Percentiles rank a stretch among this genome's conserved stretches.
Conservation (phyloP, 2,797 vertebrate genomes). For the Hybognathus amarus region DNA sequence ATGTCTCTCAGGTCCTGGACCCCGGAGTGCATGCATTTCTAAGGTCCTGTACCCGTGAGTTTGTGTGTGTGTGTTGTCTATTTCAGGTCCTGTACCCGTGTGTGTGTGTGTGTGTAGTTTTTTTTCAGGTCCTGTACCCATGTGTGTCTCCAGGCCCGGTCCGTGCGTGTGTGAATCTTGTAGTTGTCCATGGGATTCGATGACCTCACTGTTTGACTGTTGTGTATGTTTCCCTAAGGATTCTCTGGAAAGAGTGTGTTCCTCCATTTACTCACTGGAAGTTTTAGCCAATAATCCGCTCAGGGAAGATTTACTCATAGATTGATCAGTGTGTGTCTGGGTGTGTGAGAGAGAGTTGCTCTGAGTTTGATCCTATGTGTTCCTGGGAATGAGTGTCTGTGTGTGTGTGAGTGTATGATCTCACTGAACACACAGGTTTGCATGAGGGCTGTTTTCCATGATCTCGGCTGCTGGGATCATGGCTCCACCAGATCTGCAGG, state of each 20-base stretch:
- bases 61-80: no score
- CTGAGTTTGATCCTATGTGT: neutral
- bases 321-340: no score
- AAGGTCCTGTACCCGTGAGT: no score
- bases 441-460: slow-evolving; percentile 9
- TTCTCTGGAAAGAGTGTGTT: neutral
- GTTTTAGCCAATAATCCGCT: neutral
- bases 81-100: no score
- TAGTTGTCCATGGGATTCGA: slow-evolving; percentile 47
- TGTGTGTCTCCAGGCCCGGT: no score
- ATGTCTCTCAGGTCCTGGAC: no score
- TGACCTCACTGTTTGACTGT: slow-evolving; percentile 57
- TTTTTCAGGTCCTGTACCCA: no score
- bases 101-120: no score
- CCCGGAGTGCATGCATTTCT: no score
- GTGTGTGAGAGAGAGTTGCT: neutral
- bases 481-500: neutral
- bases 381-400: neutral
- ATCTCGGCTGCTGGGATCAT: neutral
- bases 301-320: no score
- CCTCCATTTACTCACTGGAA: neutral
- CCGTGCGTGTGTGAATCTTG: slow-evolving; percentile 54
- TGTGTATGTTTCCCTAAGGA: neutral
- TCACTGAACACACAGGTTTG: slow-evolving; percentile 8
- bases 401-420: slow-evolving; percentile 8